Conservation (phyloP, 2,113 vertebrate genomes). For the Scalopus aquaticus region DNA sequence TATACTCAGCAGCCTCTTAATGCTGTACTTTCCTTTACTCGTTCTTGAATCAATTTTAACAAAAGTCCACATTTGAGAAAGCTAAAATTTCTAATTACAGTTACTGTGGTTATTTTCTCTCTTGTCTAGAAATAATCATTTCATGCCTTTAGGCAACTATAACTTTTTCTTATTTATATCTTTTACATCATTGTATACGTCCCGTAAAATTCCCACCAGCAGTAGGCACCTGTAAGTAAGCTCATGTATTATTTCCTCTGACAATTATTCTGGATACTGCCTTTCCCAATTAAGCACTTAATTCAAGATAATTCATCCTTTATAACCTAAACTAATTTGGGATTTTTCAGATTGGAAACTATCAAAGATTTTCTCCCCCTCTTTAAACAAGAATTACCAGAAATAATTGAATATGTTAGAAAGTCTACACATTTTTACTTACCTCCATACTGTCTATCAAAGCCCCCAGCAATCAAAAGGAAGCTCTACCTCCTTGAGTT, state of each 20-base stretch:
- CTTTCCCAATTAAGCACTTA: not conserved
- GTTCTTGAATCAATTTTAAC: slow-evolving; percentile 4
- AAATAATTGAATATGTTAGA: not conserved
- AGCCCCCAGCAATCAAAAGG: not conserved
- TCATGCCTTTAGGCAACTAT: not conserved
- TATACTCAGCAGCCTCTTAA: not conserved
- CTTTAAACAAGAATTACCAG: not conserved
- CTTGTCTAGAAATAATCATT: not conserved
- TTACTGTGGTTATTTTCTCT: not conserved
- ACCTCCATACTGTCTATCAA: not conserved
- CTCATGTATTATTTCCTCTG: not conserved
- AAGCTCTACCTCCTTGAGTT: not conserved
- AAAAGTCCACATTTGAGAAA: slow-evolving; percentile 9
- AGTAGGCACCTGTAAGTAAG: not conserved
- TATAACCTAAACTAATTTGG: not conserved
- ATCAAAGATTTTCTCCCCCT: not conserved
- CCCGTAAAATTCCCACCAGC: too few relatives aligned
- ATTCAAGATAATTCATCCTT: not conserved
- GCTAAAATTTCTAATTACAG: not conserved
- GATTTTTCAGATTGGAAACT: not conserved
- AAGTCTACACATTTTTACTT: slow-evolving; percentile 4
- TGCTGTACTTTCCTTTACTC: not conserved
- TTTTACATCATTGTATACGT: too few relatives aligned
- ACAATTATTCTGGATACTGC: not conserved
- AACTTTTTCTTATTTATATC: too few relatives aligned